phyloP scores from a whole-genome alignment of 2,113 vertebrate genomes.

The Malurus alboscapulatus region DNA sequence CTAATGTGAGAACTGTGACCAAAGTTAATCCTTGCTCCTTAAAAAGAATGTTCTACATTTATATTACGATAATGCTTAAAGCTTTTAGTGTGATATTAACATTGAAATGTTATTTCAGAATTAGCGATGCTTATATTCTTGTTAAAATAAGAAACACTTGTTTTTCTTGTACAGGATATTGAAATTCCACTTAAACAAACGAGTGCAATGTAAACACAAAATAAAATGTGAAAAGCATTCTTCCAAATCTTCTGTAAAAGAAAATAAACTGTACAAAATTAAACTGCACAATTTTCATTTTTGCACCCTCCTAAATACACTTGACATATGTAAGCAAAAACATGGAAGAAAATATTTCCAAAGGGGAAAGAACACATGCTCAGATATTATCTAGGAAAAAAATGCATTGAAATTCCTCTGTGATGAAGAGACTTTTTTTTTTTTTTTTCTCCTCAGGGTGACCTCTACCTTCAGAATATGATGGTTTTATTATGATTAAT shows the following conservation, averaged over 20 bases:
- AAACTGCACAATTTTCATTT: neutral
- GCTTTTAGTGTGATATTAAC: neutral
- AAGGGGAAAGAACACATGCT: conserved; percentile 15
- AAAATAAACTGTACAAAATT: neutral
- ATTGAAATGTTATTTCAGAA: neutral
- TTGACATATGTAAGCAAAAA: conserved; percentile 8
- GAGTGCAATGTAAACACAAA: neutral
- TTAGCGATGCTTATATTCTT: neutral
- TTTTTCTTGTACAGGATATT: conserved; percentile 23
- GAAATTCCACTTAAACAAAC: neutral
- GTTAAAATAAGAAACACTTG: neutral
- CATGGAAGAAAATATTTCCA: conserved; percentile 9
- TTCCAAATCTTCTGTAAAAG: neutral
- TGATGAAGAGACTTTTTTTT: conserved; percentile 49
- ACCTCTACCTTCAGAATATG: conserved; percentile 78
- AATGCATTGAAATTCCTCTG: conserved; percentile 43
- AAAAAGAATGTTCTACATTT: neutral
- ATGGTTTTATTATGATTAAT: conserved; percentile 82
- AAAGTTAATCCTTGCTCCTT: neutral
- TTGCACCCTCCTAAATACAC: neutral
- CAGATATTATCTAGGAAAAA: conserved; percentile 31
- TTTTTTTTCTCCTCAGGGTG: conserved; percentile 65
- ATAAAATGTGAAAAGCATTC: neutral
- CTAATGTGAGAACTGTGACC: neutral
- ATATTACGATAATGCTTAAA: neutral